Evolutionary conservation across 2,888 invertebrate species (phyloP).

Genomic region (Argyra leucocephala): DNA sequence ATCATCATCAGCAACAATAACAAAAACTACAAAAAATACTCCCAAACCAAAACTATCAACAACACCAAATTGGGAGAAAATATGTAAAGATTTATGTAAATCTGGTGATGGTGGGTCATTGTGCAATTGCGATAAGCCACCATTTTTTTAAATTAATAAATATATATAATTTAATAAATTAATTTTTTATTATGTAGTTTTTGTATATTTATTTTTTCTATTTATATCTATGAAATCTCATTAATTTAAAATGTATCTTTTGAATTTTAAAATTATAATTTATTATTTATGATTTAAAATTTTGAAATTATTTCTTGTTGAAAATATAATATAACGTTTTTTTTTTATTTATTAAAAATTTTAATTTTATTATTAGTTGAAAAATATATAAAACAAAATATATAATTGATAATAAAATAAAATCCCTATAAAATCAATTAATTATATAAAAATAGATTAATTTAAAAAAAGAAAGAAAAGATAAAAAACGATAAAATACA

Average conservation of each 20-base stretch:
- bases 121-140: constrained; percentile 63
- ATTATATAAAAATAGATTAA: constrained; percentile 13
- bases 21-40: constrained; percentile 14
- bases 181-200: too few relatives aligned
- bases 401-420: constrained; percentile 1
- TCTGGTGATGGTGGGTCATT: constrained; percentile 65
- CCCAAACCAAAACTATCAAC: too few relatives aligned
- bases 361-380: constrained; percentile 24
- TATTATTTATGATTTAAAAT: too few relatives aligned
- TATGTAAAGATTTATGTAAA: constrained; percentile 57
- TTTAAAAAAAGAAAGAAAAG: constrained; percentile 18
- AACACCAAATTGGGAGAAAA: constrained; percentile 51
- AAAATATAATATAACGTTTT: not conserved
- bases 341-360: constrained; percentile 16
- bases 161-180: not conserved
- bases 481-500: not conserved
- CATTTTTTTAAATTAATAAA: constrained; percentile 41
- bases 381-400: not conserved
- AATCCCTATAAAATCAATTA: constrained; percentile 11
- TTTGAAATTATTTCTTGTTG: too few relatives aligned
- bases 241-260: not conserved
- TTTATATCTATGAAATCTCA: not conserved
- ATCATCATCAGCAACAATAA: not conserved
- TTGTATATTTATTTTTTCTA: not conserved
- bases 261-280: too few relatives aligned